Base-by-base conservation (phyloP, 35 echinoderm and acorn worm species). In the Acanthaster planci region DNA sequence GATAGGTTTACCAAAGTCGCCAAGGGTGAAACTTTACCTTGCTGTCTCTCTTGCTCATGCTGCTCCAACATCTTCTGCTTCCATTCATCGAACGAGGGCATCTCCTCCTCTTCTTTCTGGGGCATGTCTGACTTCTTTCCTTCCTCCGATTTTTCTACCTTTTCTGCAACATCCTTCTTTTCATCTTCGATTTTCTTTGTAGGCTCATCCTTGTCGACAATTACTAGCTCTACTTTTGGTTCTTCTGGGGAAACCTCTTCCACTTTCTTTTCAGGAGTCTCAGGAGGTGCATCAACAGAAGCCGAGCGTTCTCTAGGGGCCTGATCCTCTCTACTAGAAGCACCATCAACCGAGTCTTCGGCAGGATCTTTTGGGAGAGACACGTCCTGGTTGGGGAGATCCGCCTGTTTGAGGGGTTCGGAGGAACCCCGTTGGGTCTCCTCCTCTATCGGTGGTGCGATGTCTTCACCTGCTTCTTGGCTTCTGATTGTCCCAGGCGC, bases 61-160 rank as follows among this genome's bases (percentile, higher is more conserved):
- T 90, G 84, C 23, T 81, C 40, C 77, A 90, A 80, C 59, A 90
- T 84, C 51, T 94, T 86, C 52, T 87, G 59, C 55, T 90, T 90
- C 93, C 93, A 90, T 38, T 94, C 93, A 81, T 94, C 88, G 84
- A 90, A 94, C 5, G 93, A 90, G 32, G 88, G 92, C 76, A 94
- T 94, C 21, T 85, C 40, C 21, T 94, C 92, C 29, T 72, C 64
- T 21, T 72, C 64, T 72, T 72, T 72, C 2, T 35, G 23, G 30
- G 64, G 34, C 34, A 34, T 19, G 64, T 26, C 34, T 0, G 60
- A 22, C 60, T 22, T 67, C 64, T 72, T 59, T 6, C 14, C 56
- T n/a, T 59, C 64, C 18, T 35, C 64, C 23, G 23, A 14, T 26
- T 72, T 26, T 72, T 23, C n/a, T 29, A 72, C 2, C 26, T 72